Evolutionary conservation across 2,113 vertebrate genomes (phyloP).

Genomic region (Tupaia tana): DNA sequence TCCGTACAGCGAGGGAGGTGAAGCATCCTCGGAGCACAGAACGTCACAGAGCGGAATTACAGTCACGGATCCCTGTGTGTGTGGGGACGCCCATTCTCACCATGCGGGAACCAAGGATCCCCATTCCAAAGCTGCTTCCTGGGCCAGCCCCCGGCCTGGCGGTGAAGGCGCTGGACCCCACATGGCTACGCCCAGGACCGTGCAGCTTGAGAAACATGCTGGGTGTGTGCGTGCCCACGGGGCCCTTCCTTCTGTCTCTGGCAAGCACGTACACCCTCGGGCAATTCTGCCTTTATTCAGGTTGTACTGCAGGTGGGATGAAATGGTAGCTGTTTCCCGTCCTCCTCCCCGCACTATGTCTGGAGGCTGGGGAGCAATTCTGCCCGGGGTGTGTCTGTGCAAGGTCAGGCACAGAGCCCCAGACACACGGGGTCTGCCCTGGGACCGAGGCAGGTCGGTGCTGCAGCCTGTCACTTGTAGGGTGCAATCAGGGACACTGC

Average conservation of each 20-base stretch:
- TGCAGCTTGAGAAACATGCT: too few species aligned
- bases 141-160: too few species aligned
- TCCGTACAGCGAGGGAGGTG: neutral
- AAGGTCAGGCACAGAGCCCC: neutral
- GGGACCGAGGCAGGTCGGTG: accelerated
- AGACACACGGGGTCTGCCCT: neutral
- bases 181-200: too few species aligned
- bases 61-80: neutral
- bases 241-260: too few species aligned
- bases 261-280: too few species aligned
- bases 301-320: neutral
- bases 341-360: neutral
- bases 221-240: too few species aligned
- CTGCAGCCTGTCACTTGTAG: neutral
- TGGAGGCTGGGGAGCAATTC: neutral
- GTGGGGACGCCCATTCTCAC: neutral
- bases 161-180: too few species aligned
- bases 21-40: neutral
- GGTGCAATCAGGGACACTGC: accelerated
- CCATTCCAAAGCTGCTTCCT: neutral
- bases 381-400: too few species aligned
- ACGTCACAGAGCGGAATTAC: neutral
- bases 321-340: neutral
- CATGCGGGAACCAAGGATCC: neutral
- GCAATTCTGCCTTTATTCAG: too few species aligned